Base-by-base conservation (phyloP, 2,797 vertebrate genomes). In the Gouania willdenowi region DNA sequence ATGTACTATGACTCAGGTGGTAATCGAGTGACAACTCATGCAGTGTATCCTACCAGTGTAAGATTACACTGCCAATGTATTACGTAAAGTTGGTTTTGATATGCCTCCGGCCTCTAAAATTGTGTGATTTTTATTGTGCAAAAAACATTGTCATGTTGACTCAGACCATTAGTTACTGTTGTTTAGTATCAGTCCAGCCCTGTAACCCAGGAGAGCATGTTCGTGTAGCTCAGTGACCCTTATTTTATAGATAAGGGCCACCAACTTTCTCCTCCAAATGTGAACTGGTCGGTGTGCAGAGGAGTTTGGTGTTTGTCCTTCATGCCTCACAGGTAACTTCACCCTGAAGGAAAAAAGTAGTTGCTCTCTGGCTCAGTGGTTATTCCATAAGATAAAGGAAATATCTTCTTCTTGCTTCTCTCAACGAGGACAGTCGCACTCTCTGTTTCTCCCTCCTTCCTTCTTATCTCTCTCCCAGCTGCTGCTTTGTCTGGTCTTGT, bases 301-400 rank as follows among this genome's bases (percentile, higher is more conserved):
- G 21, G 52, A 50, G 59, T 1, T 3, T 19, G 24, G 36, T 50
- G 66, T 77, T 75, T 69, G 83, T 83, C 81, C 82, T 85, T 84
- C 77, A 82, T 73, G 79, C 71, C 75, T 81, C 73, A 79, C 71
- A 72, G 79, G 77, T 82, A 63, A 57, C 53, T 54, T 65, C 61
- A 69, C 70, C 66, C 66, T 73, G 43, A 64, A 69, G 70, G 71
- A 76, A 69, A 77, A 63, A 51, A 82, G 78, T 82, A 84, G 79
- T 72, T 82, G 79, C 67, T 43, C 59, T 59, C 62, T 11, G 25
- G 55, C 70, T 62, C 43, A 9, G 67, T 55, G 58, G 61, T 77
- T 71, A 83, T 83, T 71, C 62, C n/a, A n/a, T n/a, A n/a, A n/a
- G n/a, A n/a, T n/a, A n/a, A n/a, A n/a, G n/a, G n/a, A n/a, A n/a